Percentiles rank a stretch among this genome's conserved stretches.
Evolutionary conservation across 2,113 vertebrate species (phyloP).

Genomic region (Toxotes chatareus): DNA sequence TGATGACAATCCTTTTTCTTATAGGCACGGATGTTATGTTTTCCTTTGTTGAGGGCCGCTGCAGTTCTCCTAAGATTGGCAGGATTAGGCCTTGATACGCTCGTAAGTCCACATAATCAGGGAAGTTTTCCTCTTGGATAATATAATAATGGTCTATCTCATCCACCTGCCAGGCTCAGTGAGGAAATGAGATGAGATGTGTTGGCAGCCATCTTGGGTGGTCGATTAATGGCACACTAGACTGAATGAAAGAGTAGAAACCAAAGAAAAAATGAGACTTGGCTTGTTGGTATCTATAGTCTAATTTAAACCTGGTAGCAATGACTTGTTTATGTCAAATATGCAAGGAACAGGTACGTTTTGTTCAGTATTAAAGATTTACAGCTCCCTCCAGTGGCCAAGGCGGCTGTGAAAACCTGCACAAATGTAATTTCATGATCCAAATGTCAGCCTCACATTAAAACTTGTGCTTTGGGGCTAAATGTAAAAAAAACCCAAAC

Average conservation of each 20-base stretch:
- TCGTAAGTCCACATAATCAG: slow-evolving; percentile 32
- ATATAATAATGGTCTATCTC: slow-evolving; percentile 52
- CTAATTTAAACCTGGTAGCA: not conserved
- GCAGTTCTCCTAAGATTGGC: slow-evolving; percentile 1
- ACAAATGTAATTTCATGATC: not conserved
- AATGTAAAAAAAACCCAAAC: not conserved
- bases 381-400: slow-evolving; percentile 62
- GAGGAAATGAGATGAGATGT: slow-evolving; percentile 56
- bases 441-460: not conserved
- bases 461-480: not conserved
- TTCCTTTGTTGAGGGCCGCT: not conserved
- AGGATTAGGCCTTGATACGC: slow-evolving; percentile 29
- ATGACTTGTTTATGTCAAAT: not conserved
- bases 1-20: not conserved
- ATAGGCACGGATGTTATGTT: not conserved
- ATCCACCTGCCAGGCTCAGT: slow-evolving; percentile 43
- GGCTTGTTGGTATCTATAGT: not conserved
- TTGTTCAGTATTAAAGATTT: not conserved
- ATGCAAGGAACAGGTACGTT: not conserved
- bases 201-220: slow-evolving; percentile 36
- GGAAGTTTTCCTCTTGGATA: slow-evolving; percentile 35
- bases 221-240: slow-evolving; percentile 7
- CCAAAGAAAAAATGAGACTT: not conserved
- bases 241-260: not conserved
- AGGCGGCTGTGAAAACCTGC: not conserved